A percentile compares a stretch with the other conserved stretches of the same genome.
Conservation (phyloP, 2,888 invertebrate species). For the Bombylius discolor region DNA sequence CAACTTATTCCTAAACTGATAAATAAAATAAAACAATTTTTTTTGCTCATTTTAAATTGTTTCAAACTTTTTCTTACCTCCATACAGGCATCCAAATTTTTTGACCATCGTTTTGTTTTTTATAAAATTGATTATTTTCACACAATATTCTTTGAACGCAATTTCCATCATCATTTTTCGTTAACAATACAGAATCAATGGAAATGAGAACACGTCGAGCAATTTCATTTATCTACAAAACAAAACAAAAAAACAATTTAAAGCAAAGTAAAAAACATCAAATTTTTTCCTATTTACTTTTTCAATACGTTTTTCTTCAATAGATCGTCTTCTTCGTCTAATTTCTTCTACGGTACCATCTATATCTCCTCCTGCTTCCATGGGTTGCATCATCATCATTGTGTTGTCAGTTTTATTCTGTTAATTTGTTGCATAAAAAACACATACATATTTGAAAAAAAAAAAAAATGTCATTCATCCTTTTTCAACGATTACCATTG, state of each 20-base stretch:
- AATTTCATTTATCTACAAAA: slow-evolving; percentile 38
- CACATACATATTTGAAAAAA: neutral
- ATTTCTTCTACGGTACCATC: slow-evolving; percentile 22
- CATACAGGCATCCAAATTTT: slow-evolving; percentile 61
- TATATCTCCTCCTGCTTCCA: slow-evolving; percentile 23
- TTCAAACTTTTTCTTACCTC: slow-evolving; percentile 42
- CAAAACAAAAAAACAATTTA: neutral
- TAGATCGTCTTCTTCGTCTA: slow-evolving; percentile 19
- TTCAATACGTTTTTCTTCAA: slow-evolving; percentile 4
- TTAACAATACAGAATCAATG: slow-evolving; percentile 43
- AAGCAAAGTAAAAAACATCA: neutral
- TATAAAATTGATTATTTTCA: slow-evolving; percentile 51
- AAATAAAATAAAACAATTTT: slow-evolving; percentile 8
- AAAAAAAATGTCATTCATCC: neutral
- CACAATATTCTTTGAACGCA: slow-evolving; percentile 54
- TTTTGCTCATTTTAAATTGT: neutral
- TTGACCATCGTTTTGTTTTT: slow-evolving; percentile 40
- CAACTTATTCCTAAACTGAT: slow-evolving; percentile 65
- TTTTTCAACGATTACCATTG: slow-evolving; percentile 25
- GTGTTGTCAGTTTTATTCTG: slow-evolving; percentile 23
- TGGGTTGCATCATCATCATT: slow-evolving; percentile 36
- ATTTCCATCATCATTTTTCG: slow-evolving; percentile 40
- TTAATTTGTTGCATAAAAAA: neutral
- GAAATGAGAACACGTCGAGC: slow-evolving; percentile 42
- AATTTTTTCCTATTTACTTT: slow-evolving; percentile 10